Evolutionary conservation across 2,888 invertebrate species (phyloP), one percentile per base, ranked within the genome.

Genomic region (Thalpophila matura): DNA sequence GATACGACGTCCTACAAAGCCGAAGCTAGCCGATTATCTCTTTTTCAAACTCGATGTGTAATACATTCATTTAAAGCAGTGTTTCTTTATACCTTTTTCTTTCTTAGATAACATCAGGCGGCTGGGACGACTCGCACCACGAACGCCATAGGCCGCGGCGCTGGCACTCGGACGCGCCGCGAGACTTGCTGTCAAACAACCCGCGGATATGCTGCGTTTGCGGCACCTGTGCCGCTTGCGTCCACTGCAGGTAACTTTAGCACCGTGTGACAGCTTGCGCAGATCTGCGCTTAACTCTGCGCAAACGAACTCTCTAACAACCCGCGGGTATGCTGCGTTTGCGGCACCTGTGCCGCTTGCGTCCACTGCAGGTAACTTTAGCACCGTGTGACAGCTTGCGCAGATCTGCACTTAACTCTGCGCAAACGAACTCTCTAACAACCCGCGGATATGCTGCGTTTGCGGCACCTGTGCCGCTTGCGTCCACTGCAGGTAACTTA

Each of bases 131-230:
- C 5, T 46, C 72, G 0, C 53, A 74, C 42, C 61, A 73, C 24
- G 87, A 87, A 38, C 78, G 89, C 0, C 81, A 81, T 43, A 85
- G 89, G 26, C 76, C 87, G 3, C 84, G 85, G 1, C 88, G 91
- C 0, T 89, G 91, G 92, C 82, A 87, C 42, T 85, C 89, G 49
- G 90, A 88, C 54, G 80, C 86, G 2, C 77, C 86, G 12, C 85
- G 89, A 14, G 91, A 91, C 71, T 70, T 94, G 73, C 79, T 93
- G 45, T 90, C 92, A 1, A 86, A 92, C 84, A 88, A 83, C 66
- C 92, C 94, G 59, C 86, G 93, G 0, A 86, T 92, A 3, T 84
- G 89, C 4, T 94, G 94, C 83, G 91, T 94, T 0, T 93, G 93
- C 67, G 93, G 91, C 18, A 60, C 86, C 1, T 91, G 92, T 71